Percentiles rank a stretch among this genome's conserved stretches.
phyloP scores from a whole-genome alignment of 2,888 invertebrate species.

The Pseudeuparius sepicola region DNA sequence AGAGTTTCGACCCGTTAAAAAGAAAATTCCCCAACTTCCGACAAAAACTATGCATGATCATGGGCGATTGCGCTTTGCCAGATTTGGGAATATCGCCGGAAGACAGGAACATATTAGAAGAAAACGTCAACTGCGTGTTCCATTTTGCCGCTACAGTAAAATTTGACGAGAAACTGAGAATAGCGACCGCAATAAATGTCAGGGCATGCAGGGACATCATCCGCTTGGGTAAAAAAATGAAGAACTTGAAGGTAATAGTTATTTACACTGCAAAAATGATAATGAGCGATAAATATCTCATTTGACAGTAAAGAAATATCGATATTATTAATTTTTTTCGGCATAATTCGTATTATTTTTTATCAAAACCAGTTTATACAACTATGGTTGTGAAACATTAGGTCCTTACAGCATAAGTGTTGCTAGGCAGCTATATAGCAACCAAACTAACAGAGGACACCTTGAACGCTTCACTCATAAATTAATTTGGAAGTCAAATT shows the following conservation, averaged over 20 bases:
- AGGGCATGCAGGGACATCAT: slow-evolving; percentile 54
- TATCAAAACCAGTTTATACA: background rate
- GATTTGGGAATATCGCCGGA: slow-evolving; percentile 44
- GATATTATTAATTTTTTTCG: too few relatives aligned
- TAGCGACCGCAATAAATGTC: slow-evolving; percentile 61
- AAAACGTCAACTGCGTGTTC: slow-evolving; percentile 56
- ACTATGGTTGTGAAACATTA: too few relatives aligned
- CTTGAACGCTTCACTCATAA: too few relatives aligned
- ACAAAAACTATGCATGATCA: slow-evolving; percentile 47
- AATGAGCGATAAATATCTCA: too few relatives aligned
- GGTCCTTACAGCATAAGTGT: too few relatives aligned
- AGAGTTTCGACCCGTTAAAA: slow-evolving; percentile 35
- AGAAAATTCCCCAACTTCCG: slow-evolving; percentile 42
- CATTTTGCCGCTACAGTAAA: slow-evolving; percentile 69
- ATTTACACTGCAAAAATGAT: too few relatives aligned
- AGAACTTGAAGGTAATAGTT: slow-evolving; percentile 53
- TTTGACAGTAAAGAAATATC: too few relatives aligned
- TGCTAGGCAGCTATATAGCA: too few relatives aligned
- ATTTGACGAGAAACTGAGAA: slow-evolving; percentile 60
- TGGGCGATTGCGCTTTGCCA: slow-evolving; percentile 46
- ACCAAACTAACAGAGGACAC: too few relatives aligned
- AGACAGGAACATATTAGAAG: slow-evolving; percentile 36
- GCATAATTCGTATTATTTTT: too few relatives aligned
- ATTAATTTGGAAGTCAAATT: background rate
- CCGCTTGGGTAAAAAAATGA: slow-evolving; percentile 53